These are phyloP conservation scores for Sternarchorhynchus goeldii DNA, from an alignment of 2,797 vertebrate genomes.

Conservation along the genomic window DNA sequence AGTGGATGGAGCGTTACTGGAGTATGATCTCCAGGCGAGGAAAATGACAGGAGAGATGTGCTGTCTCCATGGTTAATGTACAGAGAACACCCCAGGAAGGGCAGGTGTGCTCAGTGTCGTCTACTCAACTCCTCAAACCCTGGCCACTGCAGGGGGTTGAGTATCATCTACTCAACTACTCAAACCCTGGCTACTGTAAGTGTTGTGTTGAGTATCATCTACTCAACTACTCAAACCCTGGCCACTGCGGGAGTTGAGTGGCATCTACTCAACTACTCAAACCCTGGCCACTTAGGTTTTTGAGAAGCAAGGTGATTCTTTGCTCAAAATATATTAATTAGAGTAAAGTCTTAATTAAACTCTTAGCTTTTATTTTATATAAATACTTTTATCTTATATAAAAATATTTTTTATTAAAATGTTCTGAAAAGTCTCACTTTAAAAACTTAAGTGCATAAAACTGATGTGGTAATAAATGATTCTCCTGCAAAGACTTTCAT, in stretches of 20 bases:
- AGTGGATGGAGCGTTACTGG: slow-evolving; percentile 28
- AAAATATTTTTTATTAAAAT: too few relatives aligned
- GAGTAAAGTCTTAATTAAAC: neutral
- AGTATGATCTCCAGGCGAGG: neutral
- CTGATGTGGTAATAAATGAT: neutral
- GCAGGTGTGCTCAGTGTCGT: neutral
- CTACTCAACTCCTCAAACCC: neutral
- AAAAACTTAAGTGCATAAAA: neutral
- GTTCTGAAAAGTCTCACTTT: neutral
- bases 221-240: neutral
- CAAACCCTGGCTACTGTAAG: too few relatives aligned
- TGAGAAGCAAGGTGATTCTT: neutral
- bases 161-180: too few relatives aligned
- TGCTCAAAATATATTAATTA: neutral
- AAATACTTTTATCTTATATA: too few relatives aligned
- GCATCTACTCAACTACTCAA: too few relatives aligned
- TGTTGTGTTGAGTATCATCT: neutral
- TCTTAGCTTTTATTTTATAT: too few relatives aligned
- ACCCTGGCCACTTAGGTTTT: neutral
- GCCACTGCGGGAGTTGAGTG: neutral
- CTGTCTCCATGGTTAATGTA: neutral
- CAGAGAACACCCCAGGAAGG: neutral
- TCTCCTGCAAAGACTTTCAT: neutral
- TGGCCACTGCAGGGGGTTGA: neutral
- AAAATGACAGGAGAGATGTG: neutral